A percentile compares a stretch with the other conserved stretches of the same genome.
Conservation (phyloP, 92 coral and sea anemone genomes). For the Pocillopora meandrina region DNA sequence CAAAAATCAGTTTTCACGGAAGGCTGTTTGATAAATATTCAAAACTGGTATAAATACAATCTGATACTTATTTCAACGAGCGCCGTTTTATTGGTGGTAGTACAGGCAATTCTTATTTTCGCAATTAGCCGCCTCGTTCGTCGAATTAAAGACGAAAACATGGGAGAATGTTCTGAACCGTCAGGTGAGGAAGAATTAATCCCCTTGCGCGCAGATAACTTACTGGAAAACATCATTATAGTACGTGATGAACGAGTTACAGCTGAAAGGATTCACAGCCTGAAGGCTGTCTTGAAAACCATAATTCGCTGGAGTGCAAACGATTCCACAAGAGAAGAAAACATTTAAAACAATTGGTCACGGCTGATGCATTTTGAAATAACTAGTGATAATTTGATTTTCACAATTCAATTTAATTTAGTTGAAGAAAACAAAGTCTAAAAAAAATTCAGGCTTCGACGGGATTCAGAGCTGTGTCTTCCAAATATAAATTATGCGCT, state of each 20-base stretch:
- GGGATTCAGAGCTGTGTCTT: too few species aligned
- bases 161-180: background rate
- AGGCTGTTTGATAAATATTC: constrained; percentile 1
- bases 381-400: too few species aligned
- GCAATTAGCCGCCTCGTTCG: background rate
- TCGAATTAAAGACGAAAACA: background rate
- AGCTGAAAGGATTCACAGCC: background rate
- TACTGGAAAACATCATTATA: background rate
- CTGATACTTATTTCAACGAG: background rate
- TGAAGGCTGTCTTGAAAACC: background rate
- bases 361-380: background rate
- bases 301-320: background rate
- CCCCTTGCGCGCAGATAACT: background rate
- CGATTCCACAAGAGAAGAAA: background rate
- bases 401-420: too few species aligned
- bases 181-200: background rate
- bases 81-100: background rate
- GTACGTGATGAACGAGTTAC: background rate
- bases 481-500: too few species aligned
- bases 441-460: too few species aligned
- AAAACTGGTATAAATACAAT: constrained; percentile 18
- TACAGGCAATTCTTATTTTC: constrained; percentile 3
- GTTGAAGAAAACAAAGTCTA: too few species aligned
- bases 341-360: background rate
- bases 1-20: background rate